Conservation (phyloP, 2,113 vertebrate species). For the Salvelinus fontinalis region DNA sequence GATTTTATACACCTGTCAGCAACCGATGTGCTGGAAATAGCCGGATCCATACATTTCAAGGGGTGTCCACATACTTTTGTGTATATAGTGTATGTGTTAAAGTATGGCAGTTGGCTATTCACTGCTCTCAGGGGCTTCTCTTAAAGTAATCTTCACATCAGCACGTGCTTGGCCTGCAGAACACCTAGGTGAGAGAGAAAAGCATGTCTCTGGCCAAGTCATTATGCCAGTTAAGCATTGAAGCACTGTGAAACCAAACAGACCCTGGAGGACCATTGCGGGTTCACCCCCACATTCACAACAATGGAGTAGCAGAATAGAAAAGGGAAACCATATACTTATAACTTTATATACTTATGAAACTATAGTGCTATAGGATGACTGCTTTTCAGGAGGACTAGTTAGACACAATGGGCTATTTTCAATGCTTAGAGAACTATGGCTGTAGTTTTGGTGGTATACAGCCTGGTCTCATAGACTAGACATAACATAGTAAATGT, state of each 20-base stretch:
- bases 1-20: too few species aligned
- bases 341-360: constrained; percentile 16
- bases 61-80: too few species aligned
- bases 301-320: constrained; percentile 21
- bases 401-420: background rate
- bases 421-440: background rate
- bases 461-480: too few species aligned
- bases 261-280: constrained; percentile 14
- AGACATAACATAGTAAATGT: too few species aligned
- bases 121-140: constrained; percentile 40
- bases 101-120: constrained; percentile 28
- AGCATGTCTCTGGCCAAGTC: constrained; percentile 21
- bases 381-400: background rate
- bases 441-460: too few species aligned
- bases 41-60: too few species aligned
- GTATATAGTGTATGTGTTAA: constrained; percentile 10
- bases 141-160: constrained; percentile 43
- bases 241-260: constrained; percentile 39
- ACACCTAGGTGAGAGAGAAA: constrained; percentile 30
- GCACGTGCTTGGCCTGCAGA: constrained; percentile 22
- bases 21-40: too few species aligned
- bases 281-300: constrained; percentile 12
- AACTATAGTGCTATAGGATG: constrained; percentile 14
- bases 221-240: constrained; percentile 39
- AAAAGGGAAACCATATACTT: constrained; percentile 25